Evolutionary conservation across 2,113 vertebrate species (phyloP).

Genomic region (Eonycteris spelaea): DNA sequence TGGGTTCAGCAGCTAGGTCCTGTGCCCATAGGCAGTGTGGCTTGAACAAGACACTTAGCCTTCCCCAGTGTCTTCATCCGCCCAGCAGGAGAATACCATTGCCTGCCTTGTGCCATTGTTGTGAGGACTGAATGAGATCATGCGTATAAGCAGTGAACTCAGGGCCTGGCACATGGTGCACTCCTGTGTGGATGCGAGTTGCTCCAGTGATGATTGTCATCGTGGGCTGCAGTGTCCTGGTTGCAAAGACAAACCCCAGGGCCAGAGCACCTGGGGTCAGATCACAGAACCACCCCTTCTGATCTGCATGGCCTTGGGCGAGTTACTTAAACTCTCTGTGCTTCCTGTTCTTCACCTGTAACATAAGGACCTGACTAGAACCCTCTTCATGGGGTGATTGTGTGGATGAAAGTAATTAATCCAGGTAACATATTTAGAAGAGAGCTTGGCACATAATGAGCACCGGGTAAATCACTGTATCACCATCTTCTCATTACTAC

Average conservation of each 20-base stretch:
- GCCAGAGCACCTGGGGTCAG: background rate
- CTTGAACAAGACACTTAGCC: background rate
- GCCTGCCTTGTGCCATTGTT: fast-evolving
- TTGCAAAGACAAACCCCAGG: background rate
- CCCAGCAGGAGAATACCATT: fast-evolving
- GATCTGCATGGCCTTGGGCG: background rate
- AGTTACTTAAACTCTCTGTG: background rate
- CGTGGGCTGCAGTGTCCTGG: fast-evolving
- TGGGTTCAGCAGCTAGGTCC: background rate
- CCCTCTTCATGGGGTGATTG: background rate
- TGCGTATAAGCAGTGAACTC: fast-evolving
- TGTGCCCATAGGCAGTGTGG: background rate
- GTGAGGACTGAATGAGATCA: background rate
- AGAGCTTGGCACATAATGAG: fast-evolving
- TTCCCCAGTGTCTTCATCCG: background rate
- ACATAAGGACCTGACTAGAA: fast-evolving
- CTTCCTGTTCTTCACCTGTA: background rate
- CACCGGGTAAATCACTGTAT: background rate
- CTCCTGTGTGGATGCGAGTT: background rate
- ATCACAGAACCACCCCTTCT: background rate
- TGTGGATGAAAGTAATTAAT: background rate
- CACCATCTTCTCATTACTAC: background rate
- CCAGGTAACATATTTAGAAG: background rate
- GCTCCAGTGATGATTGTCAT: fast-evolving
- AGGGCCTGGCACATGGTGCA: background rate